These are phyloP conservation scores for Vidua macroura DNA, from an alignment of 2,113 vertebrate genomes.

Conservation along the genomic window DNA sequence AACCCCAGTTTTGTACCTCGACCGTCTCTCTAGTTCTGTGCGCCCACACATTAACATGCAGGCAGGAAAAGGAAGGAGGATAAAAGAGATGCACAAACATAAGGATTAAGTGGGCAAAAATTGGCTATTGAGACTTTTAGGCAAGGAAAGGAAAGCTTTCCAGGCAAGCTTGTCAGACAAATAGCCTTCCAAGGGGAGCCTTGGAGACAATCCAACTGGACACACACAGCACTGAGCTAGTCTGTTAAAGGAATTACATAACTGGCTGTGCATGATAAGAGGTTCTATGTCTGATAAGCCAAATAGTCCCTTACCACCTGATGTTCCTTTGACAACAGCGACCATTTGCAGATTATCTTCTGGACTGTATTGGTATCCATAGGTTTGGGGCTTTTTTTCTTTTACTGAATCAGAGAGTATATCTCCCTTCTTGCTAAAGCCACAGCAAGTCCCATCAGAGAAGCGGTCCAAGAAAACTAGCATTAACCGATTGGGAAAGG, in stretches of 20 bases:
- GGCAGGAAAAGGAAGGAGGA: not conserved
- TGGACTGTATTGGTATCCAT: not conserved
- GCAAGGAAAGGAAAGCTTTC: not conserved
- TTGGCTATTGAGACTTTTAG: not conserved
- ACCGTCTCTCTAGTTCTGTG: not conserved
- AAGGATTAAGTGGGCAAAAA: not conserved
- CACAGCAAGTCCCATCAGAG: not conserved
- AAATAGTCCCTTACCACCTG: not conserved
- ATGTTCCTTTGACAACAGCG: not conserved
- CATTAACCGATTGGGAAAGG: not conserved
- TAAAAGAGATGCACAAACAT: not conserved
- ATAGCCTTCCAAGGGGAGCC: not conserved
- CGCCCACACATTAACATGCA: rapidly evolving
- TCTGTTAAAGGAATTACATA: not conserved
- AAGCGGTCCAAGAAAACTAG: not conserved
- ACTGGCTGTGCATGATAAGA: not conserved
- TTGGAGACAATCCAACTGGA: not conserved
- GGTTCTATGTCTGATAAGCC: not conserved
- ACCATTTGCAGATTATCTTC: not conserved
- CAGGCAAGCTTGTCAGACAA: not conserved
- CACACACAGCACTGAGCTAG: not conserved
- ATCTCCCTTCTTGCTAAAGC: not conserved
- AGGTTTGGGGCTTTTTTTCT: not conserved
- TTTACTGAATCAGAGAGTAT: not conserved
- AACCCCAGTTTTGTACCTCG: not conserved